Conservation (phyloP, 2,888 invertebrate genomes). For the Podabrus alpinus region DNA sequence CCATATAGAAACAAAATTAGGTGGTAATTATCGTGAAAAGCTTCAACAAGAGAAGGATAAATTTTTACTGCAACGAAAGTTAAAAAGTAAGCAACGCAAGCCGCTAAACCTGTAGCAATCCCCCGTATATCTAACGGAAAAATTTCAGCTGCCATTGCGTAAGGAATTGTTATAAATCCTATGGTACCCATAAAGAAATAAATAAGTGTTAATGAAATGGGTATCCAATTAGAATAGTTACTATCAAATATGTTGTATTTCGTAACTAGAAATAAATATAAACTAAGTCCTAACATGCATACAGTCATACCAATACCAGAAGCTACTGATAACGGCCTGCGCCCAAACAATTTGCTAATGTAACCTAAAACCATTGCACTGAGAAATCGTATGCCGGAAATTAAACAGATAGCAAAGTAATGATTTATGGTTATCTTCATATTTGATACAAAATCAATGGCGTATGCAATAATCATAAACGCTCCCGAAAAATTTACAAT, state of each 20-base stretch:
- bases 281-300: conserved; percentile 57
- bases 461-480: background rate
- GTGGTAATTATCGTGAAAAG: conserved; percentile 53
- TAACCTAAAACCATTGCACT: background rate
- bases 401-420: background rate
- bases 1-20: conserved; percentile 60
- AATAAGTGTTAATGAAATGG: conserved; percentile 53
- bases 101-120: conserved; percentile 56
- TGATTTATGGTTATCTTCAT: background rate
- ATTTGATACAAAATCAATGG: background rate
- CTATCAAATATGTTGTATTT: conserved; percentile 42
- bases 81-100: conserved; percentile 57
- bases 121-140: conserved; percentile 61
- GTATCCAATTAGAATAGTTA: conserved; percentile 48
- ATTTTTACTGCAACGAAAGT: conserved; percentile 60
- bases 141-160: conserved; percentile 61
- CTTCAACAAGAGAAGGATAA: conserved; percentile 54
- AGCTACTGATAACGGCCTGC: conserved; percentile 61
- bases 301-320: conserved; percentile 62
- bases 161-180: conserved; percentile 61
- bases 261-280: conserved; percentile 50
- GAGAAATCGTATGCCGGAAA: background rate
- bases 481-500: background rate
- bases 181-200: conserved; percentile 59
- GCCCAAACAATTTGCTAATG: conserved; percentile 58